Conservation (phyloP, 2,113 vertebrate species). For the Ciconia boyciana region DNA sequence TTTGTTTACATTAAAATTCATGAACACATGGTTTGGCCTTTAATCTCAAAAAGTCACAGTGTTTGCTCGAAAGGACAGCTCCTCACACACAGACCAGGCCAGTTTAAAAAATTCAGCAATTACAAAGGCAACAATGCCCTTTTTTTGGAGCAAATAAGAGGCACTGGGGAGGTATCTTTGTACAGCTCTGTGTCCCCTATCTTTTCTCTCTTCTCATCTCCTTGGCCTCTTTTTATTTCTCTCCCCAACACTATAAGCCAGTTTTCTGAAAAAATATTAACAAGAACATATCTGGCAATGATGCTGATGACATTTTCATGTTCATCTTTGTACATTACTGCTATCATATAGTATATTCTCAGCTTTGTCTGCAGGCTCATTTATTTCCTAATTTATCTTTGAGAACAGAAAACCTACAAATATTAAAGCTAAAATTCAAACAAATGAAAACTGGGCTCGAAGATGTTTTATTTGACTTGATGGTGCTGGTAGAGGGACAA, state of each 20-base stretch:
- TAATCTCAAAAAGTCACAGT: not conserved
- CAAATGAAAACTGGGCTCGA: not conserved
- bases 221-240: not conserved
- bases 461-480: not conserved
- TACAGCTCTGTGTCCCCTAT: not conserved
- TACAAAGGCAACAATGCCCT: not conserved
- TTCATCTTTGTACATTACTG: not conserved
- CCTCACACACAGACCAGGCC: not conserved
- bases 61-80: not conserved
- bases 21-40: slow-evolving; percentile 9
- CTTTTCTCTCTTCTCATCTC: not conserved
- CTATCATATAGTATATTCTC: not conserved
- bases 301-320: not conserved
- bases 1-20: slow-evolving; percentile 49
- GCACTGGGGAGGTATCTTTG: not conserved
- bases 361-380: not conserved
- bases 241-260: not conserved
- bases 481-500: not conserved
- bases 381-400: not conserved
- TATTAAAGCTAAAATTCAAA: not conserved
- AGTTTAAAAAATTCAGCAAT: not conserved
- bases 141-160: not conserved
- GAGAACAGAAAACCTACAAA: not conserved
- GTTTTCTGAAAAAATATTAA: not conserved
- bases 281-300: not conserved